Evolutionary conservation across 1,140 invertebrate genomes (phyloP), one percentile per base, ranked within the genome.

Genomic region (Rhopalosiphum padi): DNA sequence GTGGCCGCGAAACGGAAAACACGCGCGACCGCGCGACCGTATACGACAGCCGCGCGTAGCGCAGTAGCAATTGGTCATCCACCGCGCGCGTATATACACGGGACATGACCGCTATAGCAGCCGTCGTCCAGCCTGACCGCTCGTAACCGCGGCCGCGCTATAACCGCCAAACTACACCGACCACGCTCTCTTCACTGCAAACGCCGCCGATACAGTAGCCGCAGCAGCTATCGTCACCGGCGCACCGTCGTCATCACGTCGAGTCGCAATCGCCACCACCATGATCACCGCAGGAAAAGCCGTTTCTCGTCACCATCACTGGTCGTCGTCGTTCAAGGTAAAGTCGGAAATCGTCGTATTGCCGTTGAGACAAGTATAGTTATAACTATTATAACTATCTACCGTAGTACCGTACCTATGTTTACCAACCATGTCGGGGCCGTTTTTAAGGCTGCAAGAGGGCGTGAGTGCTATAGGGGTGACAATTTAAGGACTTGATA

Each of bases 91-190:
- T 85, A 37, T 15, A 15, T 37, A 83, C 37, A 87, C 86, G 86
- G 55, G 60, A 23, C 41, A 91, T 91, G 90, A 77, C 90, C 60
- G 60, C 41, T 91, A 77, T 35, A 77, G 30, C 30, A 35, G 30
- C 60, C 30, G 60, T 46, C 55, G 41, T 77, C 41, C 53, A 87
- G 37, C 55, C 60, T n/a, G 90, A 43, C 18, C 90, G 37, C 35
- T 55, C 41, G 90, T 91, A 68, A 48, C 43, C 37, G 82, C 88
- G 35, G 48, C 25, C 43, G 43, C 86, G 46, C 21, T 51, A 18
- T 21, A 51, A 51, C 48, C 48, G 48, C 48, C 48, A 1, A 51
- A 18, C 23, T 4, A 48, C 46, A 48, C 37, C 82, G 77, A 22
- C 82, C 48, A 51, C 48, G 48, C 15, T 51, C 46, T 46, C 18